Evolutionary conservation across 2,888 invertebrate species (phyloP).

Genomic region (Cephus nigrinus): DNA sequence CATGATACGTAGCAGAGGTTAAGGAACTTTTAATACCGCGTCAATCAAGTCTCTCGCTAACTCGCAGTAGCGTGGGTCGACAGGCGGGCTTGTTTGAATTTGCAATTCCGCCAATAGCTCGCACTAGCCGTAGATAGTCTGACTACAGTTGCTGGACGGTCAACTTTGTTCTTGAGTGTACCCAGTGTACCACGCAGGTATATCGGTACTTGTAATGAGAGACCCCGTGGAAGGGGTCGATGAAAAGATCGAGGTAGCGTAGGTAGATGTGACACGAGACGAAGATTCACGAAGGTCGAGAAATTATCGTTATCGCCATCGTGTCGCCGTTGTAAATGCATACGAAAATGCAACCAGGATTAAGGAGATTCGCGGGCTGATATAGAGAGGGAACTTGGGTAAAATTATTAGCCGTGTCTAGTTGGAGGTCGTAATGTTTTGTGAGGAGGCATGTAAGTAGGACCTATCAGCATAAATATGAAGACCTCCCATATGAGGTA

Average conservation of each 20-base stretch:
- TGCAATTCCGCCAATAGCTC: conserved; percentile 17
- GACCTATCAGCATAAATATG: conserved; percentile 26
- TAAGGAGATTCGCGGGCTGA: not conserved
- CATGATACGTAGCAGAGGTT: conserved; percentile 1
- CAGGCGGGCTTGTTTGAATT: conserved; percentile 25
- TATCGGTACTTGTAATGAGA: not conserved
- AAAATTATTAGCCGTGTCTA: not conserved
- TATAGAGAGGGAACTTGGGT: not conserved
- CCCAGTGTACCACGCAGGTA: not conserved
- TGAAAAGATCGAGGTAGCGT: not conserved
- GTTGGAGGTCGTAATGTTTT: conserved; percentile 14
- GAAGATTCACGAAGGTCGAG: not conserved
- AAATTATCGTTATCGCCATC: not conserved
- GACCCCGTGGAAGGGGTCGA: not conserved
- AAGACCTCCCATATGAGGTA: conserved; percentile 23
- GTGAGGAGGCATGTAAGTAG: conserved; percentile 22
- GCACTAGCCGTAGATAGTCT: not conserved
- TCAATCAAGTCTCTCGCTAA: conserved; percentile 26
- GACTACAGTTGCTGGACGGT: not conserved
- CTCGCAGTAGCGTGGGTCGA: conserved; percentile 29
- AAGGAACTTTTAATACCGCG: conserved; percentile 25
- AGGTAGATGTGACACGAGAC: not conserved
- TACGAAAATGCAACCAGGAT: not conserved
- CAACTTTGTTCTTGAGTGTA: too few relatives aligned
- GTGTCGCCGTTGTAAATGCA: not conserved